Evolutionary conservation across 1,140 invertebrate species (phyloP).

Genomic region (Luehdorfia chinensis): DNA sequence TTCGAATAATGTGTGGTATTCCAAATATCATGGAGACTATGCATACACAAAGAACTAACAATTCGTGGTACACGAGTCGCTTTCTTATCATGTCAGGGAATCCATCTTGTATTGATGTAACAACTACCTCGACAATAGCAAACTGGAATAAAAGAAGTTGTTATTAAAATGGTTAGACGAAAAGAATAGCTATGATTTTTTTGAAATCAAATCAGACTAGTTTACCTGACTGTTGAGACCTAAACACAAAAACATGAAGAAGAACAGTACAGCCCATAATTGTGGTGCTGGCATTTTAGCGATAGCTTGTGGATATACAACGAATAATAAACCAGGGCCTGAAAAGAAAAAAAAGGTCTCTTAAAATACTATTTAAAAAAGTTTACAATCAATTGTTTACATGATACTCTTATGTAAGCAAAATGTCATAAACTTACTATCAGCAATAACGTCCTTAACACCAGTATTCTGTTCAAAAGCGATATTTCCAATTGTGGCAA

Average conservation of each 20-base stretch:
- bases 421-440: constrained; percentile 79
- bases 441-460: constrained; percentile 88
- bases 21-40: constrained; percentile 89
- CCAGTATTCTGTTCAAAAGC: constrained; percentile 87
- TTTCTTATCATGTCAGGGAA: constrained; percentile 90
- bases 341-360: constrained; percentile 42
- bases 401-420: constrained; percentile 5
- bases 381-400: neutral
- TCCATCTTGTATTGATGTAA: constrained; percentile 94
- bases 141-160: constrained; percentile 80
- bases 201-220: constrained; percentile 6
- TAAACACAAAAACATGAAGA: constrained; percentile 93
- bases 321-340: constrained; percentile 93
- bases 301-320: constrained; percentile 93
- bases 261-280: constrained; percentile 92
- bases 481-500: constrained; percentile 92
- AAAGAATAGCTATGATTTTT: too few species aligned
- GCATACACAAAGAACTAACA: constrained; percentile 90
- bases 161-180: constrained; percentile 11
- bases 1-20: constrained; percentile 90
- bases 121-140: constrained; percentile 93
- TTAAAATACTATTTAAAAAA: too few species aligned
- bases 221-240: constrained; percentile 93
- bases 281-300: constrained; percentile 92
- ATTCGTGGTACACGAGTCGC: constrained; percentile 89